These are phyloP conservation scores for Nasonia oneida DNA, from an alignment of 2,888 invertebrate genomes.

Conservation along the genomic window DNA sequence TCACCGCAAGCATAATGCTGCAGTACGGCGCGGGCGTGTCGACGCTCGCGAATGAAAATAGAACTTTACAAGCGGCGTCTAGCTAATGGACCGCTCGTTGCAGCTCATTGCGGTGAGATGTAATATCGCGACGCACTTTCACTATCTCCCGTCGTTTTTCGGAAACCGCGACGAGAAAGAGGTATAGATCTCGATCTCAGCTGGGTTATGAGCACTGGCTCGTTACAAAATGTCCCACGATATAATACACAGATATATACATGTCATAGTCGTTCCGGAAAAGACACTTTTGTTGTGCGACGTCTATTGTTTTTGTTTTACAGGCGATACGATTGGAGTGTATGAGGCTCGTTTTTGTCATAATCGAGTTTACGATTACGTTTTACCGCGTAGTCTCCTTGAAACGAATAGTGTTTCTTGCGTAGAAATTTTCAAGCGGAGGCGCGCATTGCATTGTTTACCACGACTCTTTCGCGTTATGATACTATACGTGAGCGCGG, in stretches of 20 bases:
- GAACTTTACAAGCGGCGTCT: slow-evolving; percentile 23
- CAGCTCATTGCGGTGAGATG: slow-evolving; percentile 1
- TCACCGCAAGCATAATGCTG: neutral
- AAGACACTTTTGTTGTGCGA: neutral
- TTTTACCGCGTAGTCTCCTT: neutral
- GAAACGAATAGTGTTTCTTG: neutral
- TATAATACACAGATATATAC: neutral
- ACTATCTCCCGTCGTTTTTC: slow-evolving; percentile 27
- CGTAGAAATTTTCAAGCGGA: neutral
- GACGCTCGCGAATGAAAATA: slow-evolving; percentile 26
- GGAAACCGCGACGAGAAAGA: neutral
- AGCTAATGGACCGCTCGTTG: slow-evolving; percentile 1
- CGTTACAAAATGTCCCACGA: neutral
- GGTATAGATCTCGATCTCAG: neutral
- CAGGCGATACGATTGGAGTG: too few species aligned
- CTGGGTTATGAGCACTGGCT: neutral
- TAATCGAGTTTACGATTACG: neutral
- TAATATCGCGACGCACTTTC: slow-evolving; percentile 36
- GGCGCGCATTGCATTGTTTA: neutral
- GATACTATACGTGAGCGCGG: too few species aligned
- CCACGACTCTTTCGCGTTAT: too few species aligned
- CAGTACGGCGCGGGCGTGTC: neutral
- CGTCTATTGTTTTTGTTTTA: neutral
- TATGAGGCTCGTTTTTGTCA: neutral
- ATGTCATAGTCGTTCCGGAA: neutral